phyloP scores from a whole-genome alignment of 2,888 invertebrate genomes.

The Drosophila bunnanda region DNA sequence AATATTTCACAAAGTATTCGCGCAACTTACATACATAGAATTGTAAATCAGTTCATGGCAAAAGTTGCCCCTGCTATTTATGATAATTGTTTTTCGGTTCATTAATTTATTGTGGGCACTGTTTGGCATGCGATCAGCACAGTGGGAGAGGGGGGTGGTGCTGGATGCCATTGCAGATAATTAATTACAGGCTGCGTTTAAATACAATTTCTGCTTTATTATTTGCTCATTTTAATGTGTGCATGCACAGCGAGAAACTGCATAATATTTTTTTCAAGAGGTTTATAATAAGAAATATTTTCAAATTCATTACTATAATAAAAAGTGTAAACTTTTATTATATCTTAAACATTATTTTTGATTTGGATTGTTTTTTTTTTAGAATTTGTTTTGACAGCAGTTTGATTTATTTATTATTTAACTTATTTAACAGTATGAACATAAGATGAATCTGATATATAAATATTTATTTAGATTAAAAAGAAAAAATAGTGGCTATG shows the following conservation, averaged over 20 bases:
- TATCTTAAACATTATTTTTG: no score
- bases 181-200: conserved; percentile 70
- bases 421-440: no score
- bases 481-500: no score
- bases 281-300: no score
- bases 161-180: conserved; percentile 57
- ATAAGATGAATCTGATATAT: no score
- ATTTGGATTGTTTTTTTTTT: no score
- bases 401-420: no score
- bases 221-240: conserved; percentile 41
- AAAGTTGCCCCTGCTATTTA: conserved; percentile 64
- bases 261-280: no score
- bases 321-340: no score
- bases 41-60: conserved; percentile 67
- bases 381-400: no score
- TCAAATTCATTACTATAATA: no score
- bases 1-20: conserved; percentile 48
- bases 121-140: conserved; percentile 57
- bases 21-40: conserved; percentile 4
- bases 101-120: conserved; percentile 72
- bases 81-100: conserved; percentile 74
- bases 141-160: conserved; percentile 4
- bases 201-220: conserved; percentile 62
- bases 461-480: no score
- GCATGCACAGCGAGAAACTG: conserved; percentile 19